Conservation (phyloP, 1,140 invertebrate genomes). For the Parapsyche elsis region DNA sequence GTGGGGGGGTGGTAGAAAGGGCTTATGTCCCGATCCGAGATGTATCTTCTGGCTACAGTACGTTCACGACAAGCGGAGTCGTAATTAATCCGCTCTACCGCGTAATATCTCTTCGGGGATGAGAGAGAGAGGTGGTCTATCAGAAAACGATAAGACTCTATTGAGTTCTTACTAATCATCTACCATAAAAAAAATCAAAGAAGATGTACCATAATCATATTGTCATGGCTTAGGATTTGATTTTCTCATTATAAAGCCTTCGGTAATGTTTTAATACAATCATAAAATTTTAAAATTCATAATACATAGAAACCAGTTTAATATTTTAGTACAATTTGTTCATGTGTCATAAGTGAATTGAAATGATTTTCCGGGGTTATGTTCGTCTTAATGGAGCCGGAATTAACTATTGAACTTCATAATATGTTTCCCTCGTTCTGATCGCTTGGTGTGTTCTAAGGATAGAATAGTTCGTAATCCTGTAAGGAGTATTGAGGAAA, state of each 20-base stretch:
- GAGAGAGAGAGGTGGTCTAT: too few species aligned
- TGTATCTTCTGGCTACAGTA: conserved; percentile 5
- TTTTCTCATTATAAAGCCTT: too few species aligned
- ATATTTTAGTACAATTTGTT: too few species aligned
- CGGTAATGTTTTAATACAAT: too few species aligned
- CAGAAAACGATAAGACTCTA: too few species aligned
- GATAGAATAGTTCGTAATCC: conserved; percentile 32
- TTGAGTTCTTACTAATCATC: too few species aligned
- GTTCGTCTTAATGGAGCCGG: conserved; percentile 17
- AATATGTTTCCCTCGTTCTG: conserved; percentile 23
- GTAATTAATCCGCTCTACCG: conserved; percentile 17
- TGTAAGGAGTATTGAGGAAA: conserved; percentile 10
- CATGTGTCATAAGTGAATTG: too few species aligned
- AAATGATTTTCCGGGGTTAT: conserved; percentile 1
- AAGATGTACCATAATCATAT: too few species aligned
- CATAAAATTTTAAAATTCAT: too few species aligned
- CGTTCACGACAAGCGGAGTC: conserved; percentile 11
- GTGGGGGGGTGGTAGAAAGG: neutral
- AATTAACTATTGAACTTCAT: conserved; percentile 32
- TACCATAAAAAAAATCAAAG: too few species aligned
- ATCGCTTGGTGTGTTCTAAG: conserved; percentile 11
- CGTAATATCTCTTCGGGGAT: neutral
- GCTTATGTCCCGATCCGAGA: conserved; percentile 13
- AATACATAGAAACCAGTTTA: too few species aligned
- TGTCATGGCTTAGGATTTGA: too few species aligned